Conservation (phyloP, 2,888 invertebrate genomes). For the Xestoiulus laeticollis region DNA sequence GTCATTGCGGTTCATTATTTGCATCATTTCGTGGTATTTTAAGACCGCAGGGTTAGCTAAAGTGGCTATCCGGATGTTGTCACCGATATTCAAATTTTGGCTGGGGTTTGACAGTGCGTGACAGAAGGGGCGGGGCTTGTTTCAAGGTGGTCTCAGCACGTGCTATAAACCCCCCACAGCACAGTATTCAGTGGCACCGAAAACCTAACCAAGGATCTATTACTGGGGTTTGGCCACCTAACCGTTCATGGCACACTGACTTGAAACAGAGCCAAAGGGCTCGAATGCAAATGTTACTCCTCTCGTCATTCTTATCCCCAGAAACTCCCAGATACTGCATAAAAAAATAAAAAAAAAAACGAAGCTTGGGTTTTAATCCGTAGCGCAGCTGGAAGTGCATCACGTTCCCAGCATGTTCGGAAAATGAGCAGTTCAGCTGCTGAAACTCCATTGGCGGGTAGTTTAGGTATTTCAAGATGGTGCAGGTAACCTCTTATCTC, state of each 20-base stretch:
- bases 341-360: not conserved
- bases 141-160: constrained; percentile 19
- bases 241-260: constrained; percentile 3
- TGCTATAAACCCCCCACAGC: not conserved
- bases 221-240: not conserved
- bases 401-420: constrained; percentile 11
- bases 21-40: not conserved
- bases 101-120: not conserved
- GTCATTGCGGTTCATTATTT: constrained; percentile 37
- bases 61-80: constrained; percentile 23
- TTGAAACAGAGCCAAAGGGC: constrained; percentile 5
- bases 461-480: not conserved
- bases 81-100: not conserved
- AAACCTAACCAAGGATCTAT: not conserved
- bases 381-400: constrained; percentile 32
- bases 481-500: constrained; percentile 29
- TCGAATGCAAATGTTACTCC: not conserved
- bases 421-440: constrained; percentile 37
- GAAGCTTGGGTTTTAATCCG: constrained; percentile 15
- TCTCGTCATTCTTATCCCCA: not conserved
- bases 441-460: not conserved
- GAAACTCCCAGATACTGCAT: not conserved
- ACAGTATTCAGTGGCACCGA: not conserved
- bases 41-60: not conserved
- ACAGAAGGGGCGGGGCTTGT: not conserved